Evolutionary conservation across 2,113 vertebrate species (phyloP).

Genomic region (Paedocypris sp.): DNA sequence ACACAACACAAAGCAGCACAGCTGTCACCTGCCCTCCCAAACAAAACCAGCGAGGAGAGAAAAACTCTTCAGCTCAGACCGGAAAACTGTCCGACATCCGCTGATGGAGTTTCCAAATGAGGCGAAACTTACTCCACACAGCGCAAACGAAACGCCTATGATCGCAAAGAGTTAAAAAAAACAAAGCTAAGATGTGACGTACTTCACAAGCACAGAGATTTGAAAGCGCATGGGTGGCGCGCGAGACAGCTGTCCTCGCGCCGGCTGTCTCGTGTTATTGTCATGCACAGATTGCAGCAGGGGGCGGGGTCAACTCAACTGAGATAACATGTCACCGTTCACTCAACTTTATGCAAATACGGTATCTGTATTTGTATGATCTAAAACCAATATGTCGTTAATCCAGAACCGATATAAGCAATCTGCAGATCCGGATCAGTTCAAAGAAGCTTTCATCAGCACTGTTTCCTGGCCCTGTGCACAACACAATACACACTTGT

Average conservation of each 20-base stretch:
- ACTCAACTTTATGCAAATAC: too few relatives aligned
- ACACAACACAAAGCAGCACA: constrained; percentile 29
- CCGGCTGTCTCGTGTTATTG: constrained; percentile 34
- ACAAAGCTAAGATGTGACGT: too few relatives aligned
- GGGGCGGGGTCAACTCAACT: constrained; percentile 8
- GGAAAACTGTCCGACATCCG: background rate
- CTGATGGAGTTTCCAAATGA: background rate
- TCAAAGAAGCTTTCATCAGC: background rate
- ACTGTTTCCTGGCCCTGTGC: background rate
- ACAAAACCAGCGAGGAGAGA: background rate
- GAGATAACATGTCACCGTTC: constrained; percentile 1
- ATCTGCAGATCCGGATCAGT: constrained; percentile 4
- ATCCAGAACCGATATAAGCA: too few relatives aligned
- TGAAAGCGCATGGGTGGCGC: constrained; percentile 7
- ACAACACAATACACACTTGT: constrained; percentile 1
- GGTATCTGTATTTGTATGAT: too few relatives aligned
- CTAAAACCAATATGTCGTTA: too few relatives aligned
- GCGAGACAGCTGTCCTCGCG: constrained; percentile 32
- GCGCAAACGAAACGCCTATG: too few relatives aligned
- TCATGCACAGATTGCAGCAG: constrained; percentile 13
- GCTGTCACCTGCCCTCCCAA: constrained; percentile 35
- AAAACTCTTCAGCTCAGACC: background rate
- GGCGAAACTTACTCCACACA: too few relatives aligned
- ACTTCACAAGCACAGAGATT: too few relatives aligned
- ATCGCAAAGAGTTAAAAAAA: too few relatives aligned